These are phyloP conservation scores for Otus scops DNA, from an alignment of 2,797 vertebrate species.

Conservation along the genomic window DNA sequence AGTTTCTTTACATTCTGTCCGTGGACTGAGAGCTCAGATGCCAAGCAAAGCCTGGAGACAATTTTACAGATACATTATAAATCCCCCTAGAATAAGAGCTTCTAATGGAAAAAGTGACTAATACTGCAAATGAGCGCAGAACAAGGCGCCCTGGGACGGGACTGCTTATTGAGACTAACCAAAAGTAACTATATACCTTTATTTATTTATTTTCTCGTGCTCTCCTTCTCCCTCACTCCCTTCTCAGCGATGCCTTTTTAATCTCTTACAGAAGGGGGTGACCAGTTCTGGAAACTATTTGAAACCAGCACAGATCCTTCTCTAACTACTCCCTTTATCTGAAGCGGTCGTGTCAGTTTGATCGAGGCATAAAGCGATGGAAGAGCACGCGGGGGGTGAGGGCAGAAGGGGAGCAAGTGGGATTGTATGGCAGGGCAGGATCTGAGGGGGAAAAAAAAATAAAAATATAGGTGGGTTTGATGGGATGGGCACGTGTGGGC, in stretches of 20 bases:
- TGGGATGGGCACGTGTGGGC: rapidly evolving
- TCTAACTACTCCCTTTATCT: background rate
- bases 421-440: background rate
- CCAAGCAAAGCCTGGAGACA: conserved; percentile 57
- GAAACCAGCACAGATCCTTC: background rate
- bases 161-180: background rate
- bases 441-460: background rate
- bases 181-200: conserved; percentile 50
- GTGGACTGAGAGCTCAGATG: conserved; percentile 14
- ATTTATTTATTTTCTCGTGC: background rate
- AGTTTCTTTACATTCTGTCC: conserved; percentile 45
- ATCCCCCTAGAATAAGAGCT: conserved; percentile 53
- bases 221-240: background rate
- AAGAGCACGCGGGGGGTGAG: background rate
- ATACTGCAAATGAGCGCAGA: conserved; percentile 19
- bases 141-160: background rate
- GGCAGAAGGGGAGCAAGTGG: background rate
- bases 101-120: conserved; percentile 67
- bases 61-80: conserved; percentile 64
- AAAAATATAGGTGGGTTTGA: background rate
- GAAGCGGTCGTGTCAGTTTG: background rate
- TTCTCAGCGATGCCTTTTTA: conserved; percentile 17
- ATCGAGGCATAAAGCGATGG: rapidly evolving
- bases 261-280: conserved; percentile 38
- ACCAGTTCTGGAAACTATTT: conserved; percentile 28